These are phyloP conservation scores for Drosophila sproati DNA, from an alignment of 1,140 invertebrate genomes.

Conservation along the genomic window DNA sequence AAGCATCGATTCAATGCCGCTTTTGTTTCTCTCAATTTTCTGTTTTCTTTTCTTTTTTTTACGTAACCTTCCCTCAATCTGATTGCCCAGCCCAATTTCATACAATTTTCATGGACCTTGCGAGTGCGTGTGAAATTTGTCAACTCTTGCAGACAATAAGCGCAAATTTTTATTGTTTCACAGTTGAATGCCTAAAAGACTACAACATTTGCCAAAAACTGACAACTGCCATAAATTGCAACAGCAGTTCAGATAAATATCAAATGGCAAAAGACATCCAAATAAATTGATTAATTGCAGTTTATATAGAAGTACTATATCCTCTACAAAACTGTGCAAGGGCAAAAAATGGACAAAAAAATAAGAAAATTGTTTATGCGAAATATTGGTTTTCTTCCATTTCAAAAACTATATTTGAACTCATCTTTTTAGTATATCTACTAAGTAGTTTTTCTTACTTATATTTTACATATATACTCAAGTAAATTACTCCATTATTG, in stretches of 20 bases:
- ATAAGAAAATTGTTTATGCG: too few species aligned
- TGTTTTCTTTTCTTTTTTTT: neutral
- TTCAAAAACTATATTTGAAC: too few species aligned
- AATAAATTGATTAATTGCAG: neutral
- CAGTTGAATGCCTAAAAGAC: conserved; percentile 51
- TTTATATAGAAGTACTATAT: neutral
- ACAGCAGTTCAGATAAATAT: conserved; percentile 7
- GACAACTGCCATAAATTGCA: conserved; percentile 35
- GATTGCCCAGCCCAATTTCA: conserved; percentile 44
- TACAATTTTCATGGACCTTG: conserved; percentile 49
- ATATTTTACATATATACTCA: too few species aligned
- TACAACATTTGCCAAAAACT: conserved; percentile 33
- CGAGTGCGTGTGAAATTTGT: conserved; percentile 65
- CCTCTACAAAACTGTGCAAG: too few species aligned
- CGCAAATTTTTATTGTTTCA: conserved; percentile 51
- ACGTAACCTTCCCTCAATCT: conserved; percentile 28
- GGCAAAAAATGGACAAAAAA: too few species aligned
- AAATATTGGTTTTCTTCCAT: too few species aligned
- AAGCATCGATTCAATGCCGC: conserved; percentile 17
- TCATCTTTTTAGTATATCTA: too few species aligned
- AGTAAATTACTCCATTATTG: neutral
- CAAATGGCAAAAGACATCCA: neutral
- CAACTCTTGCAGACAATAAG: conserved; percentile 51
- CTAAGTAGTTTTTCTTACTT: too few species aligned
- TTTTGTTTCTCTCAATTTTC: conserved; percentile 17